Evolutionary conservation across 2,113 vertebrate species (phyloP).

Genomic region (Cinclus cinclus): DNA sequence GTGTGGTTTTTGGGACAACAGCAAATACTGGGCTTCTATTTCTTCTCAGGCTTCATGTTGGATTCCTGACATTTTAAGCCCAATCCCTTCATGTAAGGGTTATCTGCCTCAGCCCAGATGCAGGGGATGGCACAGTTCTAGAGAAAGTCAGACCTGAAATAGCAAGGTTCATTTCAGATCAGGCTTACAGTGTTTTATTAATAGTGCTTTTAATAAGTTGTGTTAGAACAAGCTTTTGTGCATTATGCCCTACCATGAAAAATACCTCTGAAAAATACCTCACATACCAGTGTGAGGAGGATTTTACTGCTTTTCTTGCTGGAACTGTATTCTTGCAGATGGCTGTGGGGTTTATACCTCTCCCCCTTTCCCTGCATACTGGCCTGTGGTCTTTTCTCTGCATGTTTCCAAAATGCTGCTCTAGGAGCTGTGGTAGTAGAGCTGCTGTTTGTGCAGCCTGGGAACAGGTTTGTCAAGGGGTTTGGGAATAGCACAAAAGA

Average conservation of each 20-base stretch:
- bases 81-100: conserved; percentile 14
- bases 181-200: background rate
- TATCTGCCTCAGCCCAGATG: background rate
- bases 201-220: conserved; percentile 24
- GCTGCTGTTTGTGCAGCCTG: background rate
- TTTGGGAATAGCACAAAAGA: background rate
- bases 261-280: background rate
- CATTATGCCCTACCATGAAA: background rate
- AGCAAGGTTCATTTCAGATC: conserved; percentile 34
- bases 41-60: background rate
- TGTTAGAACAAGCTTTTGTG: conserved; percentile 40
- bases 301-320: background rate
- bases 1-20: background rate
- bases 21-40: background rate
- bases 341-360: background rate
- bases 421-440: background rate
- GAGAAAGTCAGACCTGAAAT: conserved; percentile 29
- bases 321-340: background rate
- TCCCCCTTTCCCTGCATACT: background rate
- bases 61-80: conserved; percentile 25
- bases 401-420: background rate
- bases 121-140: background rate
- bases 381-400: background rate
- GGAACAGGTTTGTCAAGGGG: background rate
- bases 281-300: background rate